A percentile compares a stretch with the other conserved stretches of the same genome.
Conservation (phyloP, 2,113 vertebrate genomes). For the Geococcyx californianus region DNA sequence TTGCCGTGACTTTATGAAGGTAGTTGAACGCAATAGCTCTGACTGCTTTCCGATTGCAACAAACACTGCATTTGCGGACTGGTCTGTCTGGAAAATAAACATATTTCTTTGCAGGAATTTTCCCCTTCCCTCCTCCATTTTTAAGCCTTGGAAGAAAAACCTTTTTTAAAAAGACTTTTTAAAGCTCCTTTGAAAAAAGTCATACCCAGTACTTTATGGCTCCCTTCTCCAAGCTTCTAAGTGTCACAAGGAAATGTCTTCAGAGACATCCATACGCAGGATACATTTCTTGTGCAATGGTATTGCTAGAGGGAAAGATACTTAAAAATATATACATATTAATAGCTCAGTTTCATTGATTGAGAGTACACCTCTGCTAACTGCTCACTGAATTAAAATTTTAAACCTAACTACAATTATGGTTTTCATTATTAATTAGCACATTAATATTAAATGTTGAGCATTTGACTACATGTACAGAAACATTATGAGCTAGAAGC, state of each 20-base stretch:
- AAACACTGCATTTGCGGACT: neutral
- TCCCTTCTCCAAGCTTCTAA: neutral
- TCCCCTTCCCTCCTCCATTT: neutral
- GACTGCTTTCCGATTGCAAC: neutral
- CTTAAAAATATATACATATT: neutral
- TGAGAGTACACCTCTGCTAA: neutral
- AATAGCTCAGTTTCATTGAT: neutral
- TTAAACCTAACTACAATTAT: neutral
- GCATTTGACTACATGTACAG: neutral
- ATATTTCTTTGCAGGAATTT: neutral
- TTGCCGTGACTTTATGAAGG: neutral
- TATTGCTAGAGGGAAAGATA: neutral
- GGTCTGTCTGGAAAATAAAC: neutral
- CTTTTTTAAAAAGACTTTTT: neutral
- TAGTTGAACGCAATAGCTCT: neutral
- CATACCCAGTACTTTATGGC: neutral
- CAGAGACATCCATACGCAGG: neutral
- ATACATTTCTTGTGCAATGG: neutral
- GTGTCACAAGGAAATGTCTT: neutral
- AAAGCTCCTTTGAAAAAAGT: neutral
- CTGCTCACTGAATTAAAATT: neutral
- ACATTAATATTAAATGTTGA: neutral
- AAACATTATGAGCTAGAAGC: neutral
- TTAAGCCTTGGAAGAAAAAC: neutral
- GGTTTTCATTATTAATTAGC: conserved; percentile 39